Percentiles rank a stretch among this genome's conserved stretches.
Conservation (phyloP, 1,140 invertebrate species). For the Drosophila equinoxialis region DNA sequence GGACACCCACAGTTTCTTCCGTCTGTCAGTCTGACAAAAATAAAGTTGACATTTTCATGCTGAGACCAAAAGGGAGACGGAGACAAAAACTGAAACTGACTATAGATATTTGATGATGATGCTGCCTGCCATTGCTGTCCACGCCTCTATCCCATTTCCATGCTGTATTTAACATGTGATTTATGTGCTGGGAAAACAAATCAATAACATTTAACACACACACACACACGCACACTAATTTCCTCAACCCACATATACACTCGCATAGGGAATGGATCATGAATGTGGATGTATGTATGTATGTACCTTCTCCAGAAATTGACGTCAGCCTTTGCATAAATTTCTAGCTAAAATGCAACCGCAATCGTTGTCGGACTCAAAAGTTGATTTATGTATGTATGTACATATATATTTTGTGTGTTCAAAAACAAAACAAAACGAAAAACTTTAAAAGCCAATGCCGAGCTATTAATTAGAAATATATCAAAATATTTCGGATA, state of each 20-base stretch:
- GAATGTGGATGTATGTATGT: background rate
- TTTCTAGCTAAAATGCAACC: slow-evolving; percentile 57
- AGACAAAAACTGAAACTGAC: slow-evolving; percentile 5
- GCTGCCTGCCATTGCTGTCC: slow-evolving; percentile 22
- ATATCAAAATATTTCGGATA: slow-evolving; percentile 64
- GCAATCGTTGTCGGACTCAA: slow-evolving; percentile 43
- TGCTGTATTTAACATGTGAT: slow-evolving; percentile 63
- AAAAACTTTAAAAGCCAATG: slow-evolving; percentile 36
- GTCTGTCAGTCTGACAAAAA: slow-evolving; percentile 73
- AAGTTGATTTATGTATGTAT: slow-evolving; percentile 47
- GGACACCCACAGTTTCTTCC: slow-evolving; percentile 64
- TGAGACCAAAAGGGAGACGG: slow-evolving; percentile 11
- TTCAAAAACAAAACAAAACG: background rate
- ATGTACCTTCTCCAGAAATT: slow-evolving; percentile 14
- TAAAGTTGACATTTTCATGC: slow-evolving; percentile 77
- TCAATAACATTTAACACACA: slow-evolving; percentile 76
- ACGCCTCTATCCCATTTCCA: slow-evolving; percentile 35
- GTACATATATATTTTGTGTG: background rate
- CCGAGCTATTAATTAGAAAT: slow-evolving; percentile 72
- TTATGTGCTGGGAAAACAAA: slow-evolving; percentile 77
- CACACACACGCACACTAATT: slow-evolving; percentile 56
- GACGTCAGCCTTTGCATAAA: slow-evolving; percentile 49
- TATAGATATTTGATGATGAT: background rate
- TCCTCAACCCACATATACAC: slow-evolving; percentile 32
- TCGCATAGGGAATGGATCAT: background rate